A percentile compares a stretch with the other conserved stretches of the same genome.
These are phyloP conservation scores for Andrena dorsata DNA, from an alignment of 2,888 invertebrate genomes.

Conservation along the genomic window DNA sequence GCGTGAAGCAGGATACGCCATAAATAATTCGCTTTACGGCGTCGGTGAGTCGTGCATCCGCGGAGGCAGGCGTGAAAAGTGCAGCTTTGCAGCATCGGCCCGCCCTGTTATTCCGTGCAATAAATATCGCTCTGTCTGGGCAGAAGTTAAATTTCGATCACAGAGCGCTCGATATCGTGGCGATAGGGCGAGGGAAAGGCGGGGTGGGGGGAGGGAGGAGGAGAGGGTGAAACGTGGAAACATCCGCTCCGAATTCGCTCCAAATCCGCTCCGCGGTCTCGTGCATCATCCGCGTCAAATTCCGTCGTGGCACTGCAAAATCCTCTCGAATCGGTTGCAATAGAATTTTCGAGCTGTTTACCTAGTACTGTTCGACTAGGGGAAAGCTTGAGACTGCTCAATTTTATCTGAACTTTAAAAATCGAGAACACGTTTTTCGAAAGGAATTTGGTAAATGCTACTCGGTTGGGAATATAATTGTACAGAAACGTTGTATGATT, in stretches of 20 bases:
- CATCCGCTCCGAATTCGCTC: slow-evolving; percentile 10
- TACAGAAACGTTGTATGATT: neutral
- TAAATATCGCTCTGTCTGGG: slow-evolving; percentile 48
- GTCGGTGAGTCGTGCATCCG: slow-evolving; percentile 59
- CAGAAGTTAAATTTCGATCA: slow-evolving; percentile 51
- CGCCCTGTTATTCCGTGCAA: slow-evolving; percentile 51
- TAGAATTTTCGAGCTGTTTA: neutral
- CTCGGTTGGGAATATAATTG: neutral
- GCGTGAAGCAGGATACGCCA: slow-evolving; percentile 1
- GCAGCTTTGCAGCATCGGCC: slow-evolving; percentile 33
- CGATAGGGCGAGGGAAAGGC: neutral
- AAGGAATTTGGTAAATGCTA: neutral
- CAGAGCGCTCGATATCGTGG: slow-evolving; percentile 23
- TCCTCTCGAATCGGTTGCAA: neutral
- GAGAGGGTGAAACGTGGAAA: neutral
- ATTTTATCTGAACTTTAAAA: neutral
- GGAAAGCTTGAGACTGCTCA: neutral
- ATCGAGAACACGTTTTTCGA: too few relatives aligned
- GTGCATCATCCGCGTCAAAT: neutral
- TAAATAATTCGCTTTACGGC: slow-evolving; percentile 60
- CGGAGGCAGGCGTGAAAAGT: slow-evolving; percentile 44
- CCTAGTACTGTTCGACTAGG: too few relatives aligned
- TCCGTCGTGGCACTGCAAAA: neutral
- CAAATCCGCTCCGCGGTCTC: slow-evolving; percentile 10
- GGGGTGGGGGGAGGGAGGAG: too few relatives aligned